These are phyloP conservation scores for Enteromius thamalakanensis DNA, from an alignment of 2,797 vertebrate genomes.

Conservation along the genomic window DNA sequence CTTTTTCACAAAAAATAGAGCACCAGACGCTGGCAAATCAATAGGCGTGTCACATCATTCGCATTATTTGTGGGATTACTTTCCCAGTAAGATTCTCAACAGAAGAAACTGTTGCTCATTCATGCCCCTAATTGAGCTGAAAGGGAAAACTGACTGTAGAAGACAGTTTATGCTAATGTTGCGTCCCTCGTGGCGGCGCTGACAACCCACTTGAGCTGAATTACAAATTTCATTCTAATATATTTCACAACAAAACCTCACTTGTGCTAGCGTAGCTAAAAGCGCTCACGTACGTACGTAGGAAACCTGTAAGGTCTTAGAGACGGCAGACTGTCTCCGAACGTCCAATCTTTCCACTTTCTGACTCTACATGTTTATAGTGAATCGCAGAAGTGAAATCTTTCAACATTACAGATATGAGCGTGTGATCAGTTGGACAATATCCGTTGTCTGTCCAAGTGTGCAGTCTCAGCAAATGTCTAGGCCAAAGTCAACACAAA, in stretches of 20 bases:
- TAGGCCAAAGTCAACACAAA: no score
- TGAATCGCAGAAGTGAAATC: no score
- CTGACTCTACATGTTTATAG: background rate
- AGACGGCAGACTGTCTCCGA: background rate
- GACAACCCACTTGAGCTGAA: background rate
- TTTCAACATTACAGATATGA: no score
- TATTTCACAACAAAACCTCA: slow-evolving; percentile 10
- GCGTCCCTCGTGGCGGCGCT: background rate
- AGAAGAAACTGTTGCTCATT: background rate
- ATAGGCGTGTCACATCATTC: background rate
- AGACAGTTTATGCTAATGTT: slow-evolving; percentile 9
- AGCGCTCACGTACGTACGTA: background rate
- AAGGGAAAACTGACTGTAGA: slow-evolving; percentile 11
- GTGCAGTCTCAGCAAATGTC: no score
- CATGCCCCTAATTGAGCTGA: background rate
- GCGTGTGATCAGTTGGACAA: no score
- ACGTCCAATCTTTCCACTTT: background rate
- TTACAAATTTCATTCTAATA: slow-evolving; percentile 14
- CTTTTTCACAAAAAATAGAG: background rate
- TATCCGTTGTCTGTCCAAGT: no score
- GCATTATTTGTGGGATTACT: background rate
- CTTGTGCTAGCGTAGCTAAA: background rate
- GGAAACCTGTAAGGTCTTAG: background rate
- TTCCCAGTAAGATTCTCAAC: background rate
- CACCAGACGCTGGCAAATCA: background rate